Evolutionary conservation across 2,113 vertebrate species (phyloP), one percentile per base, ranked within the genome.

Genomic region (Oenanthe oenanthe): DNA sequence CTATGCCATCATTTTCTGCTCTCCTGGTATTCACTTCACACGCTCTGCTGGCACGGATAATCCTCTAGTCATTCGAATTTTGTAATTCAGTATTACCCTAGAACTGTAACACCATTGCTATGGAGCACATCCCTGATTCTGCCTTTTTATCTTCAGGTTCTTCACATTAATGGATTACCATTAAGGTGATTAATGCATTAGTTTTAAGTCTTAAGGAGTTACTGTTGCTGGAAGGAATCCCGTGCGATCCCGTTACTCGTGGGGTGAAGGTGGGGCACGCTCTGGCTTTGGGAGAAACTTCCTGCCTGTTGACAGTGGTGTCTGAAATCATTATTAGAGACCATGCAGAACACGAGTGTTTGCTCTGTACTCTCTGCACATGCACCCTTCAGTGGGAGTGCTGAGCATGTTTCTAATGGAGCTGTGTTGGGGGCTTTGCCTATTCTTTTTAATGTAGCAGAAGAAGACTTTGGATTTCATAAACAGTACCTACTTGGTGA

Each of bases 361-460:
- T 91, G 56, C 40, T 95, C 93, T 94, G 50, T 80, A 10, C 83
- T 80, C 45, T 89, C 92, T 92, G 57, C 63, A 28, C 50, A 26
- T 4, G 38, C 72, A 72, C 73, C 89, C 91, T 84, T 85, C 25
- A 24, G 80, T 38, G 71, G 67, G 53, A 67, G 61, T 62, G 95
- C 86, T 53, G 88, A 88, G 89, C 67, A 15, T 56, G 93, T 96
- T 95, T 88, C 85, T 43, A 28, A 60, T 50, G 38, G 85, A 81
- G 93, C 63, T 95, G 31, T 54, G 50, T 5, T 76, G 66, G 74
- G 65, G 77, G 74, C 38, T 2, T 26, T 85, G 50, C 89, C 88
- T 93, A 20, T 92, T 92, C 76, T 95, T 97, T 97, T 95, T 91
- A 95, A 92, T 92, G 66, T 96, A 96, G 93, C 68, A 95, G 81